Evolutionary conservation across 1,140 invertebrate genomes (phyloP), one percentile per base, ranked within the genome.

Genomic region (Samia ricini): DNA sequence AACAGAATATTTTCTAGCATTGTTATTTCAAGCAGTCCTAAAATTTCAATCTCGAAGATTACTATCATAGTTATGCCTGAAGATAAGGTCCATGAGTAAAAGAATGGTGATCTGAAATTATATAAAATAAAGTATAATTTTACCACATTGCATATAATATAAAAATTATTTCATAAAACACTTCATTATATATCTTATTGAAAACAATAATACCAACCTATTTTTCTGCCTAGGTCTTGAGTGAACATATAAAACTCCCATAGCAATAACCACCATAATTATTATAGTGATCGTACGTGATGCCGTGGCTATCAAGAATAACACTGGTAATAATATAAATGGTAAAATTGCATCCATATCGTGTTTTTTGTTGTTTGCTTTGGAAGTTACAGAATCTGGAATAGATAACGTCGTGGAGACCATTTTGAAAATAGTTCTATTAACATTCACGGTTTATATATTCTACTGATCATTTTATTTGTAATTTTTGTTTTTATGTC

Each of bases 1-100:
- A 95, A 92, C 23, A 92, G 73, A 58, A 93, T 83, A 80, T 95
- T 94, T 72, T 95, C 95, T 57, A 94, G 90, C 8, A 92, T 91
- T 23, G 94, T 86, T 64, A 95, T 94, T 79, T 95, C 93, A 52
- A 95, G 77, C 51, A 94, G 81, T 42, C 92, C 92, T 29, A 95
- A 91, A 18, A 95, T 92, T 63, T 85, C 87, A 21, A 92, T 72
- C 79, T 95, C 93, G 85, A 94, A 95, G n/a, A 95, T 90, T 8
- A 93, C 70, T 76, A 94, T 93, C 70, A 95, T 77, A 66, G 92
- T 91, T 18, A 93, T 63, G 22, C 93, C 87, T 22, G 94, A 95
- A 20, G 92, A 92, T 15, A 94, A 81, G 6, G 92, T 92, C 94
- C 95, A 95, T 48, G 93, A 91, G 63, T 93, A 86, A 78, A 95